These are phyloP conservation scores for Stichopus horrens DNA, from an alignment of 53 echinoderm and acorn worm species.

Conservation along the genomic window DNA sequence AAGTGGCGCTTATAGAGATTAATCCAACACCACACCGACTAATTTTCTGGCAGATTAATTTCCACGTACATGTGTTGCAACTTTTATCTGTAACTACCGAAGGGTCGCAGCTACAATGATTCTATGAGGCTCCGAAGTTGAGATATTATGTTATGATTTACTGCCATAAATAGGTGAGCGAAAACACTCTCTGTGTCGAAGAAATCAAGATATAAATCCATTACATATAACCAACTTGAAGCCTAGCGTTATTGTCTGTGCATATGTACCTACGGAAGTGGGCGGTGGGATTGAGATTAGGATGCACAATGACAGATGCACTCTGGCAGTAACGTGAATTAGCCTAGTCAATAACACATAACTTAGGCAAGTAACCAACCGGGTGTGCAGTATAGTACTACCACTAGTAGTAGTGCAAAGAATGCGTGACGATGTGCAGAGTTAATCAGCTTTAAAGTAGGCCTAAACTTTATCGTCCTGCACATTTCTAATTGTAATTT, in stretches of 20 bases:
- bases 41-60: background rate
- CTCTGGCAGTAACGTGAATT: too few species aligned
- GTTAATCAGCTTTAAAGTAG: too few species aligned
- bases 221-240: background rate
- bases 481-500: too few species aligned
- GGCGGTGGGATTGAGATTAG: constrained; percentile 31
- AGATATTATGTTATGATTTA: constrained; percentile 3
- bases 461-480: too few species aligned
- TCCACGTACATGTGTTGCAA: constrained; percentile 32
- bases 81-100: background rate
- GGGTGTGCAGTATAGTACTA: too few species aligned
- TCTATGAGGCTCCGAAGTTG: constrained; percentile 16
- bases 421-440: too few species aligned
- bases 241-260: constrained; percentile 29
- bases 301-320: background rate
- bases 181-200: background rate
- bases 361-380: too few species aligned
- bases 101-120: constrained; percentile 8
- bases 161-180: constrained; percentile 23
- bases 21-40: constrained; percentile 13
- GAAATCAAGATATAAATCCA: background rate
- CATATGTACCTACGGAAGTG: constrained; percentile 27
- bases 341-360: too few species aligned
- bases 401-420: too few species aligned
- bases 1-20: background rate